phyloP scores from a whole-genome alignment of 2,888 invertebrate genomes.

The Drosophila aldrichi region DNA sequence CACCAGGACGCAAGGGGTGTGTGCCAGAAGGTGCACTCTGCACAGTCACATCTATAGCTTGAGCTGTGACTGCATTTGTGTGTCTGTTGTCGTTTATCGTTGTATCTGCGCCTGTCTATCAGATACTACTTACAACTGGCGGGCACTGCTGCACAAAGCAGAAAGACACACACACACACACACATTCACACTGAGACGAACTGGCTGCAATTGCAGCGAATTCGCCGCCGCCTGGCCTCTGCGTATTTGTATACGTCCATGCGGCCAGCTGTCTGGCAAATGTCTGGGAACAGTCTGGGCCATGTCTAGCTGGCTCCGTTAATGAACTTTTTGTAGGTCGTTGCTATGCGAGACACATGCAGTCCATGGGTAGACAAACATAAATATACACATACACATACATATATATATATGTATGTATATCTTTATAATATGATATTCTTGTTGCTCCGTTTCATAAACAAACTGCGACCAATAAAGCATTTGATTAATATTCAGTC shows the following conservation, averaged over 20 bases:
- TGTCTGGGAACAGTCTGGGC: slow-evolving; percentile 85
- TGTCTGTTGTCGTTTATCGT: slow-evolving; percentile 23
- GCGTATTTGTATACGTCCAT: slow-evolving; percentile 58
- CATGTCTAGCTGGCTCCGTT: slow-evolving; percentile 85
- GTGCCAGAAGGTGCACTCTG: neutral
- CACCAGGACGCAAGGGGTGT: neutral
- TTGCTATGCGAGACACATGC: slow-evolving; percentile 79
- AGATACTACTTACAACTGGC: slow-evolving; percentile 61
- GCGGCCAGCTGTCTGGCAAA: slow-evolving; percentile 69
- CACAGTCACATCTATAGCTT: slow-evolving; percentile 12
- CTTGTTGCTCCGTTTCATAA: slow-evolving; percentile 37
- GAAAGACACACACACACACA: too few relatives aligned
- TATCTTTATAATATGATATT: slow-evolving; percentile 35
- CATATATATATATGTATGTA: slow-evolving; percentile 22
- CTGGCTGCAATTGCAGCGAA: slow-evolving; percentile 70
- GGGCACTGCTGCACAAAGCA: slow-evolving; percentile 46
- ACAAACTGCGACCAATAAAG: slow-evolving; percentile 31
- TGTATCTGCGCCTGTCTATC: slow-evolving; percentile 52
- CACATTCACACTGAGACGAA: slow-evolving; percentile 44
- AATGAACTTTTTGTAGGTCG: slow-evolving; percentile 86
- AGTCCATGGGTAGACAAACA: slow-evolving; percentile 45
- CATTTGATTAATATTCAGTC: slow-evolving; percentile 39
- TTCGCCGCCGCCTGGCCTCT: slow-evolving; percentile 63
- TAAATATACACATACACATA: slow-evolving; percentile 1
- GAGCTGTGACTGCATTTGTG: slow-evolving; percentile 37